Evolutionary conservation across 2,888 invertebrate species (phyloP).

Genomic region (Acleris cristana): DNA sequence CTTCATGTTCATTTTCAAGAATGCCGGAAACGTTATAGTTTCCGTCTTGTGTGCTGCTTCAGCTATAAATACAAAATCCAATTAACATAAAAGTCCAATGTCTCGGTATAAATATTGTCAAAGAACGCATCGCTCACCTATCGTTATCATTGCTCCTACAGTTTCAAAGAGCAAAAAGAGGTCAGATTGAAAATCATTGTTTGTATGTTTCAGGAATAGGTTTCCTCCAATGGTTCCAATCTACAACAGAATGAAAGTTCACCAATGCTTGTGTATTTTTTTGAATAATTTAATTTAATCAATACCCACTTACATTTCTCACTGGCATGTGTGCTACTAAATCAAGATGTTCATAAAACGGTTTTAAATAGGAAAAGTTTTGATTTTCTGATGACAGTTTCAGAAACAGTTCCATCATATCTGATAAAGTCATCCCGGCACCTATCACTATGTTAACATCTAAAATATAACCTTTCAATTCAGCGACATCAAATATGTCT

Average conservation of each 20-base stretch:
- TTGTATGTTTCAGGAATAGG: conserved; percentile 86
- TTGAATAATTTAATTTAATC: no score
- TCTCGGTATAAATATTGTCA: no score
- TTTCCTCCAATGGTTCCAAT: conserved; percentile 88
- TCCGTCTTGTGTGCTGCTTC: conserved; percentile 38
- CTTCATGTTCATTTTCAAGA: conserved; percentile 70
- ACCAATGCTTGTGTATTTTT: no score
- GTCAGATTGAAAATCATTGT: conserved; percentile 88
- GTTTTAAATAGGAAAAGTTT: conserved; percentile 83
- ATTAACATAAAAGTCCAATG: background rate
- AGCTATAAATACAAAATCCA: conserved; percentile 37
- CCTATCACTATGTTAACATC: conserved; percentile 78
- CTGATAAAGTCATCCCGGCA: conserved; percentile 80
- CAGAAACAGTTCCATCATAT: conserved; percentile 74
- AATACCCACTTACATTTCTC: conserved; percentile 83
- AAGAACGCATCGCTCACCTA: conserved; percentile 50
- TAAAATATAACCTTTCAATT: conserved; percentile 73
- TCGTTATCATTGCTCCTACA: conserved; percentile 61
- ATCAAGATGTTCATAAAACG: conserved; percentile 85
- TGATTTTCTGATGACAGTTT: conserved; percentile 46
- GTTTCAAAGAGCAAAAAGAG: conserved; percentile 81
- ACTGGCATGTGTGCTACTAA: conserved; percentile 88
- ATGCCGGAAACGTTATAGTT: conserved; percentile 65
- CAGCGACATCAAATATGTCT: conserved; percentile 84
- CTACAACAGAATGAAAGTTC: conserved; percentile 56